Percentiles rank a stretch among this genome's conserved stretches.
Evolutionary conservation across 2,797 vertebrate genomes (phyloP).

Genomic region (Sebastes oblongus): DNA sequence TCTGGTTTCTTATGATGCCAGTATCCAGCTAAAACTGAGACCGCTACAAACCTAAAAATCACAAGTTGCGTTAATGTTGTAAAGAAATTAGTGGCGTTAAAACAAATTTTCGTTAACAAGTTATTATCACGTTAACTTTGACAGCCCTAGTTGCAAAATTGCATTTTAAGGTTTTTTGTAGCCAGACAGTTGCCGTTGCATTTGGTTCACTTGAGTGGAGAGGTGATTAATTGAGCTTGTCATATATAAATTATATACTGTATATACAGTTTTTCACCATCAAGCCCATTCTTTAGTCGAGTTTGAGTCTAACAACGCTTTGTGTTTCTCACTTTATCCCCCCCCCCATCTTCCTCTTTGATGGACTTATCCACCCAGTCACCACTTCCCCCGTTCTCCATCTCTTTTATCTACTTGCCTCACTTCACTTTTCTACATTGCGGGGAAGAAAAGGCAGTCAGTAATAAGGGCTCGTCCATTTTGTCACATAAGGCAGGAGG

Average conservation of each 20-base stretch:
- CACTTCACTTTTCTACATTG: constrained; percentile 1
- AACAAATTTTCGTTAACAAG: too few relatives aligned
- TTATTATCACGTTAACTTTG: too few relatives aligned
- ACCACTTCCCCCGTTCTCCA: constrained; percentile 25
- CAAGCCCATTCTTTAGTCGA: background rate
- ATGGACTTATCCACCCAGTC: constrained; percentile 15
- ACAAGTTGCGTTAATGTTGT: too few relatives aligned
- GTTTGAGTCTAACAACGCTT: background rate
- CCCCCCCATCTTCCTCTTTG: constrained; percentile 17
- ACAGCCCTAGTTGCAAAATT: background rate
- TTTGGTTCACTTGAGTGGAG: background rate
- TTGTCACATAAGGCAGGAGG: background rate
- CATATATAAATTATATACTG: background rate
- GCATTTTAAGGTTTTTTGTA: constrained; percentile 4
- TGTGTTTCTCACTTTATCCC: background rate
- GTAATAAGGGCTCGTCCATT: background rate
- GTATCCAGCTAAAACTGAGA: too few relatives aligned
- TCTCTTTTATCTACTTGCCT: constrained; percentile 32
- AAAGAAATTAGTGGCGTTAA: too few relatives aligned
- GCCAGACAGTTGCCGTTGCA: background rate
- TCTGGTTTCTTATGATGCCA: too few relatives aligned
- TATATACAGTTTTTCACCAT: background rate
- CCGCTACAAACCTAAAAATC: too few relatives aligned
- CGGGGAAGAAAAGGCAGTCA: background rate
- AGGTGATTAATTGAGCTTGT: background rate